Conservation (phyloP, 2,113 vertebrate genomes). For the Capricornis sumatraensis region DNA sequence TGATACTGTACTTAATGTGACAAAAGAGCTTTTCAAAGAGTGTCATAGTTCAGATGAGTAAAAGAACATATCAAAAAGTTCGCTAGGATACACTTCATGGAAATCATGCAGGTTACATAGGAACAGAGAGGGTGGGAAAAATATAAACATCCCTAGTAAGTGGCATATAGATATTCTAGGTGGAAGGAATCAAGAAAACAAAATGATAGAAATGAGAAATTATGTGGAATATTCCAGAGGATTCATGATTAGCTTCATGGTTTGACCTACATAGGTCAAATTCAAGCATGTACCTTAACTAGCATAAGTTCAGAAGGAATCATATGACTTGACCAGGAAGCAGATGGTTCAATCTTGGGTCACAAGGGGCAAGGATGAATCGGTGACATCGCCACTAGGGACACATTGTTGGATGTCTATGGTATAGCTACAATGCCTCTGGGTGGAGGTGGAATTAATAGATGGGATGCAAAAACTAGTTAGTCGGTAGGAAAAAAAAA, state of each 20-base stretch:
- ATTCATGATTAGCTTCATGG: neutral
- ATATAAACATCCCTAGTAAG: neutral
- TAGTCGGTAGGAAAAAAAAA: slow-evolving; percentile 38
- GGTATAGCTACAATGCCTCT: neutral
- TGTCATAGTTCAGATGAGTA: neutral
- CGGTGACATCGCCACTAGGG: neutral
- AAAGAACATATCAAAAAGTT: neutral
- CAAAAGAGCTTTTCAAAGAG: neutral
- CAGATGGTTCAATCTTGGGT: neutral
- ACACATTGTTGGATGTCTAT: neutral
- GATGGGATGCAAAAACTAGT: slow-evolving; percentile 31
- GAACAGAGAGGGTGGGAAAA: neutral
- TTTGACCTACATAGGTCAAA: neutral
- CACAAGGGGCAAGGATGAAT: neutral
- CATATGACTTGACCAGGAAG: neutral
- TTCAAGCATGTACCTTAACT: neutral
- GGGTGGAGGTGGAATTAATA: slow-evolving; percentile 54
- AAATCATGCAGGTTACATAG: neutral
- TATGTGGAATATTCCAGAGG: neutral
- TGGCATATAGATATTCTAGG: neutral
- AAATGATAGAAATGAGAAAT: neutral
- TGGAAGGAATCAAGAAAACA: neutral
- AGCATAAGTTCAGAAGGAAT: neutral
- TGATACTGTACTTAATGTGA: neutral
- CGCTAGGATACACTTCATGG: neutral